Evolutionary conservation across 2,888 invertebrate species (phyloP).

Genomic region (Cryptus armator): DNA sequence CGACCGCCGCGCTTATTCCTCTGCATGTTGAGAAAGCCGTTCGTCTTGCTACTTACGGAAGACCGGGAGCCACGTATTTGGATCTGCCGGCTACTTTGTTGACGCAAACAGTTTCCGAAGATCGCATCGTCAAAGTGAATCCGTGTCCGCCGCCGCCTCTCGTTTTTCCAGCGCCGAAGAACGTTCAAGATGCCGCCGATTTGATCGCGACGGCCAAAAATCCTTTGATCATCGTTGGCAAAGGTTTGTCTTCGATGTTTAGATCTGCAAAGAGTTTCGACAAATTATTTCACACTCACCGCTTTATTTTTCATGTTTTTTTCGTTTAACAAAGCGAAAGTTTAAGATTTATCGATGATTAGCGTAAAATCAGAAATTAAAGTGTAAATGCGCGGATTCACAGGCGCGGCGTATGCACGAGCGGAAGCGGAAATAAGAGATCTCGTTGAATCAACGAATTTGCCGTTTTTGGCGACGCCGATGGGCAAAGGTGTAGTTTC

Average conservation of each 20-base stretch:
- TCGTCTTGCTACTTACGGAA: constrained; percentile 92
- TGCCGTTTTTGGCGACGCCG: constrained; percentile 97
- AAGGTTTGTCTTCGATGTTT: constrained; percentile 86
- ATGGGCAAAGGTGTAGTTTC: constrained; percentile 96
- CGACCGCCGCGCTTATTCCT: constrained; percentile 93
- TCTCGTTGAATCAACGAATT: constrained; percentile 89
- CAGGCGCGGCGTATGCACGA: constrained; percentile 92
- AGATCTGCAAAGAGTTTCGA: not conserved
- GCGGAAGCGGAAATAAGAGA: constrained; percentile 91
- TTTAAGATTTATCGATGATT: too few species aligned
- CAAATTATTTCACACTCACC: too few species aligned
- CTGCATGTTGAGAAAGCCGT: constrained; percentile 97
- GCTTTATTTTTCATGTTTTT: too few species aligned
- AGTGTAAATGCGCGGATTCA: not conserved
- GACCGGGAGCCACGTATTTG: constrained; percentile 96
- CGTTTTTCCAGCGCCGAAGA: constrained; percentile 89
- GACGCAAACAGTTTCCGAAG: constrained; percentile 85
- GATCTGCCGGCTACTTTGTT: constrained; percentile 96
- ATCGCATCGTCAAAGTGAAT: constrained; percentile 77
- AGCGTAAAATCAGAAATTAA: too few species aligned
- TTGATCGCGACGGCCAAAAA: constrained; percentile 90
- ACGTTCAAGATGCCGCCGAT: constrained; percentile 90
- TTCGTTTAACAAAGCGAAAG: too few species aligned
- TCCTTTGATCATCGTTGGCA: constrained; percentile 96
- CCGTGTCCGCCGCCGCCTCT: constrained; percentile 88